Evolutionary conservation across 2,797 vertebrate genomes (phyloP).

Genomic region (Enteromius argenteus): DNA sequence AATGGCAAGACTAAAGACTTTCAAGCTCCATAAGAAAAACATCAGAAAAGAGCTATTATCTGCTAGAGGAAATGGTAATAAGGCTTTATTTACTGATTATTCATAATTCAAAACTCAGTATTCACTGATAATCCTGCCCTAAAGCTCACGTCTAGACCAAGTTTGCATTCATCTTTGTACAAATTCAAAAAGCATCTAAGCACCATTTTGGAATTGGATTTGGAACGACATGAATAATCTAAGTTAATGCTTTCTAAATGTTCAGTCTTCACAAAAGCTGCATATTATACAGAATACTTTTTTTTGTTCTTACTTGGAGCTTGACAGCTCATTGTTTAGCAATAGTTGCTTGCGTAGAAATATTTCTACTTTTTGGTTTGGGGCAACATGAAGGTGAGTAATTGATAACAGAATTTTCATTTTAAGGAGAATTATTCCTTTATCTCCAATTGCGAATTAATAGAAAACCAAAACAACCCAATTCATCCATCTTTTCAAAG

Average conservation of each 20-base stretch:
- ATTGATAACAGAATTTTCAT: neutral
- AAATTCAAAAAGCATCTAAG: neutral
- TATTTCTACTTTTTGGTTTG: neutral
- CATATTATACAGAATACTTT: neutral
- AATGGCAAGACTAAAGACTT: neutral
- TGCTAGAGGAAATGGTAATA: neutral
- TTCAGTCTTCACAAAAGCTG: neutral
- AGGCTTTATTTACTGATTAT: neutral
- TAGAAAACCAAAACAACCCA: neutral
- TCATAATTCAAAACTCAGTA: slow-evolving; percentile 14
- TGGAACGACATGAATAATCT: neutral
- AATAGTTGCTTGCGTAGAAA: neutral
- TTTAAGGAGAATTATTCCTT: neutral
- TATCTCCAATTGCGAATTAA: neutral
- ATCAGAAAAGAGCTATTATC: neutral
- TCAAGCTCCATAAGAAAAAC: neutral
- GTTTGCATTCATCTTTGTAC: neutral
- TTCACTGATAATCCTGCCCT: neutral
- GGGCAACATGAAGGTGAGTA: slow-evolving; percentile 10
- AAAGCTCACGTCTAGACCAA: neutral
- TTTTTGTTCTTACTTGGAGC: neutral
- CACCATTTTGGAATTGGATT: neutral
- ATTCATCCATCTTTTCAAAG: neutral
- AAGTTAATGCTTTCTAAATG: neutral
- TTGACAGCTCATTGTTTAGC: neutral